Evolutionary conservation across 2,888 invertebrate genomes (phyloP).

Genomic region (Drosophila diplacantha): DNA sequence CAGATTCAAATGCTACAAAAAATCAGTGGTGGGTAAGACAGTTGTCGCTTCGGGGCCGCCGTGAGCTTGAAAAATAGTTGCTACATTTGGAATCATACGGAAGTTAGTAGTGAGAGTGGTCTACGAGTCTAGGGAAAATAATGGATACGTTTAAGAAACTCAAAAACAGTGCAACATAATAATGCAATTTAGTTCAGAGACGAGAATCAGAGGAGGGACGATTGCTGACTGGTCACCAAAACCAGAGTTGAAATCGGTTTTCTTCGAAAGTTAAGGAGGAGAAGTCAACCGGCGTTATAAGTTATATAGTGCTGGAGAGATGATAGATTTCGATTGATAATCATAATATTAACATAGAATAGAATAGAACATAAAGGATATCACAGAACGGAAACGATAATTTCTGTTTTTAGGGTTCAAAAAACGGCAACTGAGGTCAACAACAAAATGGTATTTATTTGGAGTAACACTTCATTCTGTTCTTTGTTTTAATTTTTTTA

Average conservation of each 20-base stretch:
- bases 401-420: not conserved
- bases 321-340: conserved; percentile 36
- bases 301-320: conserved; percentile 33
- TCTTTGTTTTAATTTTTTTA: conserved; percentile 6
- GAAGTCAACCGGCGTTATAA: conserved; percentile 21
- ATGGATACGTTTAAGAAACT: conserved; percentile 3
- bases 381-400: conserved; percentile 13
- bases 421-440: conserved; percentile 30
- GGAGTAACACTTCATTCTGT: conserved; percentile 26
- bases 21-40: conserved; percentile 19
- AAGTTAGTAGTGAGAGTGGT: conserved; percentile 20
- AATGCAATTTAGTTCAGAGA: conserved; percentile 17
- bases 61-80: conserved; percentile 28
- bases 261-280: conserved; percentile 8
- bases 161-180: conserved; percentile 23
- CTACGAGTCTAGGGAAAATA: conserved; percentile 24
- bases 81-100: conserved; percentile 24
- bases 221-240: conserved; percentile 12
- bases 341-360: conserved; percentile 5
- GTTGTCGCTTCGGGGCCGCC: conserved; percentile 16
- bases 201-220: conserved; percentile 2
- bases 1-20: conserved; percentile 45
- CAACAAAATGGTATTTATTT: conserved; percentile 31
- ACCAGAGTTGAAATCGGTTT: conserved; percentile 14
- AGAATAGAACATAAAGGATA: conserved; percentile 20